phyloP scores from a whole-genome alignment of 1,140 invertebrate species.

The Apolygus lucorum region DNA sequence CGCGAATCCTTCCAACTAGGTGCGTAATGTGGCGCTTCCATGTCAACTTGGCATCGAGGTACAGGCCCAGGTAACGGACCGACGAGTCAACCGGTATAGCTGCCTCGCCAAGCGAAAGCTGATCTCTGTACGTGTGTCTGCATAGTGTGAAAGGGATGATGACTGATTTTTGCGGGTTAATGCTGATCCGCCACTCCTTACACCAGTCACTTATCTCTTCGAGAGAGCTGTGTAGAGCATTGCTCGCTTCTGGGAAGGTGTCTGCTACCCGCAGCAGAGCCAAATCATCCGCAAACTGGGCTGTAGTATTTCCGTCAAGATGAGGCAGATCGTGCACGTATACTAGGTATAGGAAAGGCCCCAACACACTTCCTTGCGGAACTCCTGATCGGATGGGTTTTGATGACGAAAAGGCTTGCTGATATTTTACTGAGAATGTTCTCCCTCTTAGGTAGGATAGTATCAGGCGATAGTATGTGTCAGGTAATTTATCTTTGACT shows the following conservation, averaged over 20 bases:
- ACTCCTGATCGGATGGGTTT: slow-evolving; percentile 30
- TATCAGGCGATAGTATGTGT: neutral
- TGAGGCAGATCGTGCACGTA: slow-evolving; percentile 37
- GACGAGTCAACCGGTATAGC: slow-evolving; percentile 14
- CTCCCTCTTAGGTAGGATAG: neutral
- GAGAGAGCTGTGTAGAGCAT: slow-evolving; percentile 31
- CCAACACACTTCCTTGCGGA: slow-evolving; percentile 37
- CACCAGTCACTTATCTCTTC: slow-evolving; percentile 31
- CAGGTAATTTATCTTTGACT: neutral
- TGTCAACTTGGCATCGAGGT: slow-evolving; percentile 31
- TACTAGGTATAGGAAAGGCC: slow-evolving; percentile 33
- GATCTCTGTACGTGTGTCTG: slow-evolving; percentile 29
- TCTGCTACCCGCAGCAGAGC: slow-evolving; percentile 29
- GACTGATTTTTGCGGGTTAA: slow-evolving; percentile 33
- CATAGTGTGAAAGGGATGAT: slow-evolving; percentile 33
- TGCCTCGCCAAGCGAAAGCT: too few relatives aligned
- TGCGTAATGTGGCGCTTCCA: neutral
- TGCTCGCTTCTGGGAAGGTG: slow-evolving; percentile 28
- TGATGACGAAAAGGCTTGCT: neutral
- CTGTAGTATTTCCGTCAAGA: slow-evolving; percentile 28
- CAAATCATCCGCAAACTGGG: slow-evolving; percentile 36
- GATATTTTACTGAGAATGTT: slow-evolving; percentile 4
- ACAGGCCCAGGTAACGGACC: slow-evolving; percentile 34
- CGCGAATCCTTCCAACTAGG: neutral
- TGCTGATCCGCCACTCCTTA: slow-evolving; percentile 35